Percentiles rank a stretch among this genome's conserved stretches.
These are phyloP conservation scores for Platyscapa corneri DNA, from an alignment of 1,140 invertebrate species.

Conservation along the genomic window DNA sequence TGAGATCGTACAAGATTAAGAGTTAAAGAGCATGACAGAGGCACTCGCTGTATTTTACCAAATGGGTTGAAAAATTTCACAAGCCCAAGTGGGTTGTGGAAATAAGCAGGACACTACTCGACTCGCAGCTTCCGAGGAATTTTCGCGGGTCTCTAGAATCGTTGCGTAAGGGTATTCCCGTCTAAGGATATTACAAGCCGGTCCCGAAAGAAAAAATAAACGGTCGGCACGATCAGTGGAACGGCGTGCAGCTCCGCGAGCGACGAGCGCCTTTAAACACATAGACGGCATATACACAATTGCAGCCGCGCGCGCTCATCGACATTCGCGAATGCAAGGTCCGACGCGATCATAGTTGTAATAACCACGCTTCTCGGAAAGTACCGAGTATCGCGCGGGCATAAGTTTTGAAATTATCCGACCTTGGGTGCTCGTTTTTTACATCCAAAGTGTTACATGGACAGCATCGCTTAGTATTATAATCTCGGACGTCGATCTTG, in stretches of 20 bases:
- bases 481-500: conserved; percentile 64
- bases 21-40: neutral
- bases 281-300: neutral
- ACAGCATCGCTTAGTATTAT: conserved; percentile 65
- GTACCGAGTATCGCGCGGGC: conserved; percentile 53
- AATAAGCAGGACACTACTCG: neutral
- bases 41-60: neutral
- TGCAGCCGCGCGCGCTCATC: neutral
- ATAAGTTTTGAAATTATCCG: conserved; percentile 63
- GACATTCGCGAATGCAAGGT: neutral
- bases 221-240: neutral
- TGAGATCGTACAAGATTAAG: neutral
- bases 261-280: neutral
- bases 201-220: neutral
- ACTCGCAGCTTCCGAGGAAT: neutral
- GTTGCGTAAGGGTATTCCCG: neutral
- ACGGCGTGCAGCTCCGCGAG: neutral
- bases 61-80: conserved; percentile 16
- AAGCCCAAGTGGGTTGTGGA: neutral
- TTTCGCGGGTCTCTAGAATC: neutral
- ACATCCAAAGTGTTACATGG: conserved; percentile 66
- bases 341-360: neutral
- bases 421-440: conserved; percentile 62
- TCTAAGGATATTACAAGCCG: neutral
- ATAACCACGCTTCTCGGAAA: conserved; percentile 11